These are phyloP conservation scores for Lasioglossum malachurum DNA, from an alignment of 2,888 invertebrate species.

Conservation along the genomic window DNA sequence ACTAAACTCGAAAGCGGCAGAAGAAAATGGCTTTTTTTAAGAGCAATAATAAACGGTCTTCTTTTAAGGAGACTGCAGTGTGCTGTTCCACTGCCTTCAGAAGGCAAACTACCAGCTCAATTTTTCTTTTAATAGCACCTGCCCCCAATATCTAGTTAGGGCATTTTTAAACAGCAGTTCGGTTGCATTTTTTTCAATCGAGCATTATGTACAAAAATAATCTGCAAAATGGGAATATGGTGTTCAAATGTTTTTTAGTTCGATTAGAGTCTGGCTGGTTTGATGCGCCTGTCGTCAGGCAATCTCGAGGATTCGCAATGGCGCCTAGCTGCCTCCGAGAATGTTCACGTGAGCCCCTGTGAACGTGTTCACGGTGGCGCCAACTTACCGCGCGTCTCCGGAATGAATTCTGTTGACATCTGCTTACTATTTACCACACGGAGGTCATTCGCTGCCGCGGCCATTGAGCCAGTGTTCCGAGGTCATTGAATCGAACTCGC, in stretches of 20 bases:
- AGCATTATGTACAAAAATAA: neutral
- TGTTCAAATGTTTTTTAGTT: neutral
- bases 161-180: neutral
- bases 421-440: slow-evolving; percentile 56
- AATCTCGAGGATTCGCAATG: neutral
- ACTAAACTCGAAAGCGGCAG: neutral
- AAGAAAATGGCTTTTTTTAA: neutral
- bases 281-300: neutral
- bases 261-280: neutral
- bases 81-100: neutral
- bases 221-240: neutral
- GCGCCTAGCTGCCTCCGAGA: neutral
- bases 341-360: neutral
- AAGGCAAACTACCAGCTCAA: neutral
- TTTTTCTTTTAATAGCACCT: neutral
- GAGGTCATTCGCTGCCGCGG: slow-evolving; percentile 47
- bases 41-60: neutral
- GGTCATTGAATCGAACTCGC: slow-evolving; percentile 40
- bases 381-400: slow-evolving; percentile 37
- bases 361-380: slow-evolving; percentile 53
- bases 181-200: neutral
- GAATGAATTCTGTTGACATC: slow-evolving; percentile 59
- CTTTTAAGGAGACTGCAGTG: neutral
- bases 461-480: slow-evolving; percentile 41
- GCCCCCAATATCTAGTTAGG: no score